Evolutionary conservation across 2,113 vertebrate species (phyloP), one percentile per base, ranked within the genome.

Genomic region (Cebus imitator): DNA sequence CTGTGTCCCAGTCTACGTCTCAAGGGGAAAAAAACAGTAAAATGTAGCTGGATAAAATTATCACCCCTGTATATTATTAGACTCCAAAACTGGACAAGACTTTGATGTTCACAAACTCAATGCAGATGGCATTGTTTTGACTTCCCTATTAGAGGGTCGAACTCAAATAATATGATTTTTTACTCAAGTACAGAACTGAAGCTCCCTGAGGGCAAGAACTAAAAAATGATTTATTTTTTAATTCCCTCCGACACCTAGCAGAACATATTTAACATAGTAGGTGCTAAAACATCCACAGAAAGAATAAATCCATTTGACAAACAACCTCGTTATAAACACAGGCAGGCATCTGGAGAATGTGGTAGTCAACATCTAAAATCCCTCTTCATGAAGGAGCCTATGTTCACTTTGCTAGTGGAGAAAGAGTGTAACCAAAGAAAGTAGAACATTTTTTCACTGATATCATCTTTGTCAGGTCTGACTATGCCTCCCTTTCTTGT

Each of bases 31-130:
- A 89, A 83, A 96, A 55, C 37, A 92, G 64, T 37, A 83, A 96
- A 93, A 88, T 70, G 43, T 78, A 81, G 23, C 86, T 97, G 75
- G 64, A 84, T 96, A 92, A 92, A 97, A 96, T 96, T 89, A 93
- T 40, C 79, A 94, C 12, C 45, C 37, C 58, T 94, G 16, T 52
- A 52, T 76, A 97, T 92, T 92, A 94, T 81, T 86, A 95, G 73
- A 87, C 68, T 89, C 79, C 48, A 73, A 85, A 96, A 86, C n/a
- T 95, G 73, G 82, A 83, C 78, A 86, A 87, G 57, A 84, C 83
- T 95, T 97, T 97, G 94, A 96, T 87, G 72, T 86, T 96, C 32
- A 93, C 50, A 98, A 97, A 97, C 94, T 93, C 68, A 88, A 27
- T 30, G 45, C 94, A 96, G 91, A 96, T 96, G 91, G 50, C 43